A percentile compares a stretch with the other conserved stretches of the same genome.
phyloP scores from a whole-genome alignment of 2,888 invertebrate species.

The Opisthograptis luteolata region DNA sequence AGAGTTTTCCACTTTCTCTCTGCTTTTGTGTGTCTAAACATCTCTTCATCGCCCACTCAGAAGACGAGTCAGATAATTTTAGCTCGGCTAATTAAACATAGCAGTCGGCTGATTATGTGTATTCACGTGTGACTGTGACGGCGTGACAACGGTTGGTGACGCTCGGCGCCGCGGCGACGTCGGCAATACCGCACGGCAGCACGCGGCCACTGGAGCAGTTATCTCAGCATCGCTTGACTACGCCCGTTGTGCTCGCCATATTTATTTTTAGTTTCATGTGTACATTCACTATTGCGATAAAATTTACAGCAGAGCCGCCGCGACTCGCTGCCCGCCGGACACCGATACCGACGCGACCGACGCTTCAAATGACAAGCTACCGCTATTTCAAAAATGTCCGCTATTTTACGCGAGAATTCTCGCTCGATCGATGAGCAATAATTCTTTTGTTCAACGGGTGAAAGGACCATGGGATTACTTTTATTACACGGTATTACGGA shows the following conservation, averaged over 20 bases:
- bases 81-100: constrained; percentile 63
- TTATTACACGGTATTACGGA: constrained; percentile 49
- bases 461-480: constrained; percentile 63
- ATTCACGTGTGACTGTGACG: constrained; percentile 66
- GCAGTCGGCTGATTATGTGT: constrained; percentile 49
- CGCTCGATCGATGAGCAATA: constrained; percentile 67
- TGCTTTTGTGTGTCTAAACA: constrained; percentile 16
- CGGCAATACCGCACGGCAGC: constrained; percentile 43
- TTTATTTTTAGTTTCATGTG: constrained; percentile 79
- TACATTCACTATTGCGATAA: constrained; percentile 75
- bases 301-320: constrained; percentile 73
- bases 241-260: constrained; percentile 70
- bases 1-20: constrained; percentile 20
- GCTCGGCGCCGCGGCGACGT: constrained; percentile 50
- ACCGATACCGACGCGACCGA: constrained; percentile 56
- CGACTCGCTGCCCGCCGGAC: constrained; percentile 60
- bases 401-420: constrained; percentile 72
- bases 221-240: constrained; percentile 75
- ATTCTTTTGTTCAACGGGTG: constrained; percentile 65
- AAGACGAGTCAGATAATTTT: constrained; percentile 51
- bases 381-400: constrained; percentile 77
- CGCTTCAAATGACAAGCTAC: constrained; percentile 73
- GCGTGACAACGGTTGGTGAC: constrained; percentile 59
- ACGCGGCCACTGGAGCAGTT: constrained; percentile 65
- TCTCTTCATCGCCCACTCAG: constrained; percentile 43